A percentile compares a stretch with the other conserved stretches of the same genome.
These are phyloP conservation scores for Sphaerophoria rueppellii DNA, from an alignment of 2,888 invertebrate genomes.

Conservation along the genomic window DNA sequence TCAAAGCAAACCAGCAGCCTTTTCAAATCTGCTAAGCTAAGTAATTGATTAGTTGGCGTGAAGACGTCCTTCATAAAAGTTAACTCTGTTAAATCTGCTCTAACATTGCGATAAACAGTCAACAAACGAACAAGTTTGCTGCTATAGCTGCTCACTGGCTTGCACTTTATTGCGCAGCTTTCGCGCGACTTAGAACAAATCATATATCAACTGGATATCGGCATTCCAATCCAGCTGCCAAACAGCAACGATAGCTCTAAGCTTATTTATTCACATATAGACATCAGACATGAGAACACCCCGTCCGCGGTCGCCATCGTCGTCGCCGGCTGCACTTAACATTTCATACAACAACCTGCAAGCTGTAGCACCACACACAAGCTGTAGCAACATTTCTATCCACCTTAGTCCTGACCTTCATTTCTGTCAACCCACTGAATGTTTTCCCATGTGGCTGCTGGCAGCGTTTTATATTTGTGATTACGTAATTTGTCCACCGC, in stretches of 20 bases:
- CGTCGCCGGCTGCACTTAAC: not conserved
- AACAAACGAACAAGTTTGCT: conserved; percentile 47
- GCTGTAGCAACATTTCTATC: conserved; percentile 58
- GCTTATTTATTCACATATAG: conserved; percentile 4
- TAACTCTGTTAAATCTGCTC: conserved; percentile 41
- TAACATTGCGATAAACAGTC: conserved; percentile 64
- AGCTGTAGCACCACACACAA: conserved; percentile 36
- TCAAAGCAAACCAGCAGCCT: not conserved
- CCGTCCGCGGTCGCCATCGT: not conserved
- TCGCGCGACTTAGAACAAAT: conserved; percentile 58
- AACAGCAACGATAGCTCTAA: conserved; percentile 5
- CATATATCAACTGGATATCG: conserved; percentile 71
- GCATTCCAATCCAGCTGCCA: conserved; percentile 71
- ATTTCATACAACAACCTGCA: conserved; percentile 42
- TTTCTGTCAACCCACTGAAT: conserved; percentile 74
- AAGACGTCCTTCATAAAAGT: conserved; percentile 68
- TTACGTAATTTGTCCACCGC: conserved; percentile 71
- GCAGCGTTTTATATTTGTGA: conserved; percentile 55
- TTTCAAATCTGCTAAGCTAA: conserved; percentile 1
- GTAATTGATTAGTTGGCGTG: conserved; percentile 51
- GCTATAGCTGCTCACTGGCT: conserved; percentile 29
- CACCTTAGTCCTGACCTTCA: conserved; percentile 74
- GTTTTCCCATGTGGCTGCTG: conserved; percentile 60
- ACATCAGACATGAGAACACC: not conserved
- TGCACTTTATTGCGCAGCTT: conserved; percentile 69